phyloP scores from a whole-genome alignment of 1,140 invertebrate genomes.

The Drosophila malerkotliana region DNA sequence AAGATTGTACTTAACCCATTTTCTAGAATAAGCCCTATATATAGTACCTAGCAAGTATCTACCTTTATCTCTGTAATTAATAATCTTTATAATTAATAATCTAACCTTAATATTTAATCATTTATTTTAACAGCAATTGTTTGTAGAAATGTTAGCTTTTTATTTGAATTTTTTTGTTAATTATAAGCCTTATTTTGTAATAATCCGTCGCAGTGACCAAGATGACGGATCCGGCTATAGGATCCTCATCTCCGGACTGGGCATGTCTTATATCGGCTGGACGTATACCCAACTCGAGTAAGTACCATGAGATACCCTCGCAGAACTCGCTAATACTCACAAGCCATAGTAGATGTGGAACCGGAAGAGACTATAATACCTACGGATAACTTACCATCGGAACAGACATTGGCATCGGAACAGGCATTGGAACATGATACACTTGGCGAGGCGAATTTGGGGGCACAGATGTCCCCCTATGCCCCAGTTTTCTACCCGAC shows the following conservation, averaged over 20 bases:
- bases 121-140: no score
- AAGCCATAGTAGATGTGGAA: not conserved
- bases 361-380: not conserved
- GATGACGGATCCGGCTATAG: not conserved
- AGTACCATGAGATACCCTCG: not conserved
- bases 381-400: not conserved
- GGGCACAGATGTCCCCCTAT: slow-evolving; percentile 43
- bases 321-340: not conserved
- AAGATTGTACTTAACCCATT: no score
- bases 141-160: not conserved
- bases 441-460: not conserved
- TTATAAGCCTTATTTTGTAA: not conserved
- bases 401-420: not conserved
- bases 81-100: no score
- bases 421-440: not conserved
- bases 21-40: no score
- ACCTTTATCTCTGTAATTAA: no score
- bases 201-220: not conserved
- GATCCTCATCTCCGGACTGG: not conserved
- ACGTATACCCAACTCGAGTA: slow-evolving; percentile 1
- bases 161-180: not conserved
- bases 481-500: slow-evolving; percentile 45
- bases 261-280: not conserved
- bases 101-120: no score
- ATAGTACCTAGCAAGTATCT: no score